Evolutionary conservation across 2,888 invertebrate genomes (phyloP), one percentile per base, ranked within the genome.

Genomic region (Agrenia bidenticulata): DNA sequence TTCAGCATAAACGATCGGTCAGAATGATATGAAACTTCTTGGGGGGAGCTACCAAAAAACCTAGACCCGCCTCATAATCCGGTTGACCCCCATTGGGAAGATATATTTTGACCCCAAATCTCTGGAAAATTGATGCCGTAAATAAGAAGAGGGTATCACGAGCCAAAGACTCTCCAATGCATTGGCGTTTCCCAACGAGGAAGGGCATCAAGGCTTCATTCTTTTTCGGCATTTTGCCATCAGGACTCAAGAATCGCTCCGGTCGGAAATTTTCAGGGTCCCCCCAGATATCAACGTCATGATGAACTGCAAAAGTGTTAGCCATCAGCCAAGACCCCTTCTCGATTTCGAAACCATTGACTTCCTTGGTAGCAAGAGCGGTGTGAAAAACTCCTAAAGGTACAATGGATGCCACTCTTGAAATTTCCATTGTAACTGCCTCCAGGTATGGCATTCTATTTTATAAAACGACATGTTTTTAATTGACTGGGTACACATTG

Each of bases 181-280:
- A 73, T 19, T 53, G 60, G 7, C 72, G 56, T 62, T 68, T 67
- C 9, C 74, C 74, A 13, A 63, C 54, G 13, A 58, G 60, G 42
- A 76, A 76, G 5, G 70, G 60, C 37, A 73, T 39, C 19, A 73
- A 62, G 9, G 73, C 69, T n/a, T 76, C 76, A 54, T 58, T 60
- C 45, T 65, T 66, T 50, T 64, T 62, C 13, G 56, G 37, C 13
- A 49, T 66, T 11, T 45, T 69, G n/a, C 57, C 69, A 54, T 54
- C 54, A 17, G 26, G 32, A 39, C 45, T n/a, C 1, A 76, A 53
- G 39, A 73, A 76, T 61, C 76, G 58, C 55, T 74, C 73, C 1
- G 76, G 74, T 32, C 72, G 60, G 50, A 73, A 73, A 11, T 55
- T 69, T 13, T 69, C 62, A 13, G 73, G 70, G 58, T 76, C 74